Base-by-base conservation (phyloP, 2,888 invertebrate species). In the Synanthedon tipuliformis region DNA sequence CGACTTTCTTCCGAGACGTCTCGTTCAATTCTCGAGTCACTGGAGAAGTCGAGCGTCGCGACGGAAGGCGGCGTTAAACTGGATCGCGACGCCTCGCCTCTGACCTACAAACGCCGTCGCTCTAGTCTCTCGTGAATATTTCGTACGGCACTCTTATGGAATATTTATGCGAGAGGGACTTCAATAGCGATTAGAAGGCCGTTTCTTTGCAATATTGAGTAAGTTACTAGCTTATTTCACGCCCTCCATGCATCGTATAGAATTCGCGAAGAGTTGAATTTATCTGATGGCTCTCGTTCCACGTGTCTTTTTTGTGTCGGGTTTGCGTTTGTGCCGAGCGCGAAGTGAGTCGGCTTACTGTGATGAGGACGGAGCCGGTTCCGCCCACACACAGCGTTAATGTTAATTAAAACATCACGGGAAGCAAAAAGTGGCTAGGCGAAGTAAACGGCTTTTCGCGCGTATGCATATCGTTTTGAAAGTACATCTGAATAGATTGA, bases 131-230 rank as follows among this genome's bases (percentile, higher is more conserved):
- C 66, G 72, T 74, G 75, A 78, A 81, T 75, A 80, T 81, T 78
- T 78, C 70, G 73, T 70, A 64, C 58, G 63, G 60, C 63, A 62
- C 60, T 64, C 68, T 70, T 61, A 77, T 81, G 65, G 68, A 85
- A 84, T 83, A 86, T 86, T 86, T 81, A 86, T 80, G 69, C 66
- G 65, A 61, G 59, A 69, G 71, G 73, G 74, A 70, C 71, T 68
- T 68, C 65, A 63, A 63, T 65, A 64, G 68, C 80, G 81, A 83
- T 83, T 80, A 82, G 78, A 78, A 80, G 74, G 75, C 73, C 75
- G 72, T 84, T 79, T 77, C 75, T 76, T 73, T 69, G 70, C 73
- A 73, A 72, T 71, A 73, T 75, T 69, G 72, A 70, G 71, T 68
- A 68, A 62, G 68, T 69, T 67, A 68, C 66, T 60, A 62, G 73